phyloP scores from a whole-genome alignment of 53 echinoderm and acorn worm species.

The Astropecten irregularis region DNA sequence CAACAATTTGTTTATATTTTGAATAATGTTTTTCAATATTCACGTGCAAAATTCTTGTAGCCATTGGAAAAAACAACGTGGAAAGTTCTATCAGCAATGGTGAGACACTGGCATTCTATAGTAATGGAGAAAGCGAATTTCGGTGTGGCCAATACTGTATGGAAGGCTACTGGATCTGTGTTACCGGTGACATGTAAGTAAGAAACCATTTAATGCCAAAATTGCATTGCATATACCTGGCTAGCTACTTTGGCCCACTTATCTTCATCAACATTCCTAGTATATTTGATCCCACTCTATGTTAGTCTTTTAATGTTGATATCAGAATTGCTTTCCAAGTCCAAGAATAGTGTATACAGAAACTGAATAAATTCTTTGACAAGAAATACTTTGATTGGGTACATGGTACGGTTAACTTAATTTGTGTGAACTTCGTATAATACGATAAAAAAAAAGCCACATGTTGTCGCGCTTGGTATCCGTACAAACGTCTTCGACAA shows the following conservation, averaged over 20 bases:
- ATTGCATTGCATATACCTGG: background rate
- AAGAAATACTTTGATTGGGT: too few species aligned
- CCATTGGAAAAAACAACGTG: background rate
- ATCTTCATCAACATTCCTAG: background rate
- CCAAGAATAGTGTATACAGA: background rate
- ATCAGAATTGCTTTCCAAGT: too few species aligned
- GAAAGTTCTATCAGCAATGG: background rate
- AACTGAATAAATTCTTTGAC: too few species aligned
- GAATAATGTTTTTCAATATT: too few species aligned
- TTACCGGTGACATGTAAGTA: background rate
- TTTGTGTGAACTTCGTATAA: too few species aligned
- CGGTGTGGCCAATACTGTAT: background rate
- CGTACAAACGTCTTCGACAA: too few species aligned
- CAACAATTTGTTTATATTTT: too few species aligned
- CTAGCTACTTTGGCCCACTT: background rate
- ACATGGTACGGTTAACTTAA: too few species aligned
- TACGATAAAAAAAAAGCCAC: too few species aligned
- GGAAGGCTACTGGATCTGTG: constrained; percentile 18
- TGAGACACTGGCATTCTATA: background rate
- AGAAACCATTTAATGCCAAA: background rate
- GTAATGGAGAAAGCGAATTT: background rate
- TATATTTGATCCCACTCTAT: background rate
- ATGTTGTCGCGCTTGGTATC: too few species aligned
- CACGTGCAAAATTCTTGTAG: too few species aligned
- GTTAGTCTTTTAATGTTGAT: background rate